A percentile compares a stretch with the other conserved stretches of the same genome.
These are phyloP conservation scores for Pipistrellus nathusii DNA, from an alignment of 2,797 vertebrate genomes.

Conservation along the genomic window DNA sequence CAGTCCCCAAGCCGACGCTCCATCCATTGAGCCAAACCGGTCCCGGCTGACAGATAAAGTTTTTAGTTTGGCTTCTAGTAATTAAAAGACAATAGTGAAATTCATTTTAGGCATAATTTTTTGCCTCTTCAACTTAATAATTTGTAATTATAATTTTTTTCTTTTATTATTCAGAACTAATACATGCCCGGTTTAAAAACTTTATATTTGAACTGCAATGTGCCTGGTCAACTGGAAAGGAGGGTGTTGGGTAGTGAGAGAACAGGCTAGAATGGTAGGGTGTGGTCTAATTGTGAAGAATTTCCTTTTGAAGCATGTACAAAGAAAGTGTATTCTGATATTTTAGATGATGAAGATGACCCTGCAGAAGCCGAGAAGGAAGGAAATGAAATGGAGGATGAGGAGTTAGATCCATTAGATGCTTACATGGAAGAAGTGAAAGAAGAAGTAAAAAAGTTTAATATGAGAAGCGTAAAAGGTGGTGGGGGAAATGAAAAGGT, in stretches of 20 bases:
- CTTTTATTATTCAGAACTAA: neutral
- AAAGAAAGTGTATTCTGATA: neutral
- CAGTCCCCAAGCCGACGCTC: no score
- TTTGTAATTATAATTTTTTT: neutral
- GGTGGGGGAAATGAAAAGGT: conserved; percentile 97
- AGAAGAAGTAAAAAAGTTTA: conserved; percentile 99
- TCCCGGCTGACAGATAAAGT: neutral
- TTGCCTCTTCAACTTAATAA: neutral
- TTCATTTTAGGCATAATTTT: neutral
- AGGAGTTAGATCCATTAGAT: conserved; percentile 97
- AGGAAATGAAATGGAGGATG: conserved; percentile 91
- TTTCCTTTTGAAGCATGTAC: neutral
- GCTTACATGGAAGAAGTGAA: conserved; percentile 99
- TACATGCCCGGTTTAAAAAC: neutral
- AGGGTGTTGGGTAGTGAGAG: neutral
- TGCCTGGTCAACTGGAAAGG: neutral
- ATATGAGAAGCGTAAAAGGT: conserved; percentile 96
- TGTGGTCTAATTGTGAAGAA: neutral
- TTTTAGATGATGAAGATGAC: conserved; percentile 94
- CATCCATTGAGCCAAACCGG: no score
- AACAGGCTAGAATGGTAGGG: neutral
- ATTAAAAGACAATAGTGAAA: neutral
- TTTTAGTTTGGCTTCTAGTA: neutral
- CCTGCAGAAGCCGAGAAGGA: conserved; percentile 91
- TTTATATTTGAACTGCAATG: neutral